Evolutionary conservation across 2,113 vertebrate species (phyloP), one percentile per base, ranked within the genome.

Genomic region (Notarius lentiginosus): DNA sequence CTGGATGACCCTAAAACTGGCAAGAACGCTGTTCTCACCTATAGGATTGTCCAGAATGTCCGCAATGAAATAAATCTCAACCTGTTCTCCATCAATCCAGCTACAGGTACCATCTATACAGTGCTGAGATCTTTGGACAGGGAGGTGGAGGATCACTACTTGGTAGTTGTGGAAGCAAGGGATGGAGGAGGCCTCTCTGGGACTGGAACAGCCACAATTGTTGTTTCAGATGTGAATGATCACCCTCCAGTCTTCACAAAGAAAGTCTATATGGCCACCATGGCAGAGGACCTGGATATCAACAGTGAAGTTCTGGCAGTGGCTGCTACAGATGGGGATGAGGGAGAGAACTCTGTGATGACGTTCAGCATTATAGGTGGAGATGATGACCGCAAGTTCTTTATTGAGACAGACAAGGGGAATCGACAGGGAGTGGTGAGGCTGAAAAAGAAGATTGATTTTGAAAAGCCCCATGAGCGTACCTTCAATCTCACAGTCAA

Each of bases 401-500:
- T 95, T 10, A 94, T 97, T 58, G 96, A 98, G 88, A 97, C 96
- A 0, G 96, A 97, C 90, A 96, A 96, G 92, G 89, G 92, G 15
- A 96, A 95, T 85, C 93, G 90, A 15, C 90, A 92, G 1, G 97
- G 96, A 0, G 87, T 95, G 30, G 92, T 98, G n/a, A 93, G 93
- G 5, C 94, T 98, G 0, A 94, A 93, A 90, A 97, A 97, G 88
- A 93, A 15, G 87, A 89, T 98, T 0, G 97, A 98, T 91, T 98
- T 96, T 75, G 97, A 98, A 91, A 97, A 97, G 66, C 95, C 96
- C 27, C 95, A 96, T 0, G 97, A 98, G 89, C 94, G 97, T 51
- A 93, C 93, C 0, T 98, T 97, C 92, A 98, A 97, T 85, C 91
- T 98, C 89, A 98, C 97, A 0, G 83, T 98, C 88, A 97, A 96